Evolutionary conservation across 2,797 vertebrate species (phyloP).

Genomic region (Lemur catta): DNA sequence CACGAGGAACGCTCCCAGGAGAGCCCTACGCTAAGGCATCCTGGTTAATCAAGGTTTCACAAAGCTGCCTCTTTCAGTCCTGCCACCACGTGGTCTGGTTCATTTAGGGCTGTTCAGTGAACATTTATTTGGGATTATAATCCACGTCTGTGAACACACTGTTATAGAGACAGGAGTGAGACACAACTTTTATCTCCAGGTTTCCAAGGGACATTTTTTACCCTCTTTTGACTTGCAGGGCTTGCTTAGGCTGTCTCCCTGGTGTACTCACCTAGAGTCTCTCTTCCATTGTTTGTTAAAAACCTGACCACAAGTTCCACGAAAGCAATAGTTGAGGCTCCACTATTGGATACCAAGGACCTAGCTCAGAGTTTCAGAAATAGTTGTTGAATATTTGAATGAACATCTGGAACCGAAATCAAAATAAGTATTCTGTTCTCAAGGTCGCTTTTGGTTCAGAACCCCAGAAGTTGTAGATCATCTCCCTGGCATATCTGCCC

Average conservation of each 20-base stretch:
- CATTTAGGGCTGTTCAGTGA: neutral
- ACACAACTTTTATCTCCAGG: neutral
- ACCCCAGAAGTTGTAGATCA: neutral
- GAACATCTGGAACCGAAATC: neutral
- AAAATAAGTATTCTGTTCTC: neutral
- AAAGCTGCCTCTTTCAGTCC: neutral
- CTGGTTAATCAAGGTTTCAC: neutral
- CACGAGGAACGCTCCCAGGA: neutral
- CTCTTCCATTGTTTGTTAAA: neutral
- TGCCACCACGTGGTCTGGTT: neutral
- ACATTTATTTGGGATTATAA: neutral
- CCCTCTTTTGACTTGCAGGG: neutral
- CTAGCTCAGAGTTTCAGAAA: neutral
- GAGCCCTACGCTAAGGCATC: neutral
- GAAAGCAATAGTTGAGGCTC: neutral
- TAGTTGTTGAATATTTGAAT: neutral
- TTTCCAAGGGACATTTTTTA: neutral
- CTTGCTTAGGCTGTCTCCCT: neutral
- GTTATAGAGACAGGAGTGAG: neutral
- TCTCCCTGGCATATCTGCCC: neutral
- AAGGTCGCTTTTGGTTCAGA: neutral
- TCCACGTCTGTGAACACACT: neutral
- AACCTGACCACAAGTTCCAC: neutral
- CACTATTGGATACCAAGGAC: neutral
- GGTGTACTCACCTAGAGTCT: neutral